Conservation (phyloP, 2,888 invertebrate species). For the Agrochola macilenta region DNA sequence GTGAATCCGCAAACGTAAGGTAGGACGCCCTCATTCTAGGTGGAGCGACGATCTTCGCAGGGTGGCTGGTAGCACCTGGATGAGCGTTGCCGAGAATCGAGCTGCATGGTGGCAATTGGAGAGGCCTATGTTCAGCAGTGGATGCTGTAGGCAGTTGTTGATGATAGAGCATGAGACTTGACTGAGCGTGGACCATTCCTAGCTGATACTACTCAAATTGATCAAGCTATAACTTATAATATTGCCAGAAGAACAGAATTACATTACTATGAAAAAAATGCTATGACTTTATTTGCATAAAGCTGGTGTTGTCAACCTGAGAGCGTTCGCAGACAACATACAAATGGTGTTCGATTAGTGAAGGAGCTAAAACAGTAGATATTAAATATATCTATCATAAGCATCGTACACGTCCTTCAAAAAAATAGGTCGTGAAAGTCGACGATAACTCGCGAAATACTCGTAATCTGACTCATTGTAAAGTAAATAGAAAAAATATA, state of each 20-base stretch:
- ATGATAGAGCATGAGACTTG: too few species aligned
- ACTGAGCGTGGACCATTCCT: background rate
- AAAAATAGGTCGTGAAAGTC: background rate
- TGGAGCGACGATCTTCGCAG: too few species aligned
- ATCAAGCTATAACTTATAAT: conserved; percentile 1
- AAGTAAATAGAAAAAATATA: too few species aligned
- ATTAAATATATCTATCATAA: background rate
- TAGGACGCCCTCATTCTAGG: too few species aligned
- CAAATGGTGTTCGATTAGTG: too few species aligned
- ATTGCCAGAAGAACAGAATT: background rate
- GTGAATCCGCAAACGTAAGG: too few species aligned
- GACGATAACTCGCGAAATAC: background rate
- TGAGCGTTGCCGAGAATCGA: too few species aligned
- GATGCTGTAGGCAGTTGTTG: too few species aligned
- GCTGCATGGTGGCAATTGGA: too few species aligned
- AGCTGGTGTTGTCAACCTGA: conserved; percentile 8
- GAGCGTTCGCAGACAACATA: background rate
- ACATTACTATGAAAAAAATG: background rate
- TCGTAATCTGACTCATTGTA: too few species aligned
- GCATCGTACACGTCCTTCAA: background rate
- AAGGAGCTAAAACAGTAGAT: background rate
- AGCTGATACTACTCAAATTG: background rate
- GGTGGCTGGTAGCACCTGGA: too few species aligned
- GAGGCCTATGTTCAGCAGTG: too few species aligned
- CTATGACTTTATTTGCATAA: background rate